Evolutionary conservation across 2,888 invertebrate species (phyloP), one percentile per base, ranked within the genome.

Genomic region (Aproaerema taeniolella): DNA sequence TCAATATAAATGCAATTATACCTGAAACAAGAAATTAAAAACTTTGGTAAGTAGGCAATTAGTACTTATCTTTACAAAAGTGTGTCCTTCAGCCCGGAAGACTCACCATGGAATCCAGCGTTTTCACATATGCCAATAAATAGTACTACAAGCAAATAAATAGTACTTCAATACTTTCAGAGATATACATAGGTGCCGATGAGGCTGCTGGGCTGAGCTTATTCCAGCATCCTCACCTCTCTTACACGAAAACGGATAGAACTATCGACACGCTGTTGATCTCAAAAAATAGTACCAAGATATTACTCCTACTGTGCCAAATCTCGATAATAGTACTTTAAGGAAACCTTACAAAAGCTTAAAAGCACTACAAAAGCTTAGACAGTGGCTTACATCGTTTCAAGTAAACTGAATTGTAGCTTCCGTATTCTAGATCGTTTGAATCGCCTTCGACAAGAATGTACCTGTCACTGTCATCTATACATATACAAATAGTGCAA

Each of bases 11-110:
- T 9, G 62, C 54, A 5, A 61, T 38, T 9, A 77, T 69, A 2
- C 82, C 85, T 85, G 74, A 25, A 81, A 78, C n/a, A 14, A 45
- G n/a, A 49, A 41, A 43, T 25, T 41, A 1, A 20, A 20, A 20
- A 26, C n/a, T 3, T 26, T 9, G n/a, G n/a, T 26, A 3, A 26
- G n/a, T 9, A 26, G 4, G 8, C 8, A 20, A 6, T 6, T 20
- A 6, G 20, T 4, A 8, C 20, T 6, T 6, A 6, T 8, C 20
- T 20, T 6, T 8, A 6, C 4, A 8, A 8, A 20, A 20, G 20
- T 20, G 8, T n/a, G n/a, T n/a, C n/a, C n/a, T n/a, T n/a, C 20
- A 20, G 4, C 4, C 20, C 4, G 20, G 20, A 20, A 20, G 20
- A 20, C 20, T 26, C n/a, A 3, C 5, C n/a, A 26, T 9, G 5